phyloP scores from a whole-genome alignment of 2,797 vertebrate genomes.

The Enteromius unitaeniatus region DNA sequence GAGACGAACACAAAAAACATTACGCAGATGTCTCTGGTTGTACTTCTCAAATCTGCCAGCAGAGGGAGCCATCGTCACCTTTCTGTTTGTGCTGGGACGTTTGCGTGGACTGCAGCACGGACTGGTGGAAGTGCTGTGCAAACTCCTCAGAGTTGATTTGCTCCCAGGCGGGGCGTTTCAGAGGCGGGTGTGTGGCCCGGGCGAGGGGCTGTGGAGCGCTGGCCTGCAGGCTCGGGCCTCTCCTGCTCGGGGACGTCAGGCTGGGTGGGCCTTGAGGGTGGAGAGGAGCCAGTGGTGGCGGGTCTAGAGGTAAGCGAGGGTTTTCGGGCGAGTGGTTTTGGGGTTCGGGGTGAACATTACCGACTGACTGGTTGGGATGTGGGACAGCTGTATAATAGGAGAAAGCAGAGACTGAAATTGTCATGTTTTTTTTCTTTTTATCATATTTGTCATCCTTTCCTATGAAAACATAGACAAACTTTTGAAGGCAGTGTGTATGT shows the following conservation, averaged over 20 bases:
- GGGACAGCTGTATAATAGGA: conserved; percentile 9
- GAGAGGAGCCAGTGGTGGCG: conserved; percentile 71
- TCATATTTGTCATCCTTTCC: background rate
- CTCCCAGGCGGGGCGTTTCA: conserved; percentile 91
- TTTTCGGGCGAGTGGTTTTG: conserved; percentile 79
- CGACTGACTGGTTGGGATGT: conserved; percentile 15
- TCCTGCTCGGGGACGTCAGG: conserved; percentile 81
- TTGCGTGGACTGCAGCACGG: conserved; percentile 96
- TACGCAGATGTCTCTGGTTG: background rate
- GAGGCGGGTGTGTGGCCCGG: conserved; percentile 57
- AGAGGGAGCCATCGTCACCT: conserved; percentile 75
- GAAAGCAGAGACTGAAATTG: background rate
- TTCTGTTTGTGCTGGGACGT: conserved; percentile 96
- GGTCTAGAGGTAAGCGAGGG: conserved; percentile 79
- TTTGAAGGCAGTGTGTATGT: background rate
- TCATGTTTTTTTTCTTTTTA: background rate
- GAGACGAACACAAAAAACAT: background rate
- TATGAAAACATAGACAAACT: background rate
- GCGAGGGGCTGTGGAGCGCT: conserved; percentile 82
- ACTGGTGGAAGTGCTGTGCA: conserved; percentile 97
- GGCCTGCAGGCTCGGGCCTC: conserved; percentile 86
- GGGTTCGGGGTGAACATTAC: conserved; percentile 52
- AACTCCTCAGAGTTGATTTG: conserved; percentile 94
- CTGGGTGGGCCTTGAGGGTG: conserved; percentile 83
- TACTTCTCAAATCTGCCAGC: conserved; percentile 76